Conservation (phyloP, 2,888 invertebrate genomes). For the Yponomeuta plumbellus region DNA sequence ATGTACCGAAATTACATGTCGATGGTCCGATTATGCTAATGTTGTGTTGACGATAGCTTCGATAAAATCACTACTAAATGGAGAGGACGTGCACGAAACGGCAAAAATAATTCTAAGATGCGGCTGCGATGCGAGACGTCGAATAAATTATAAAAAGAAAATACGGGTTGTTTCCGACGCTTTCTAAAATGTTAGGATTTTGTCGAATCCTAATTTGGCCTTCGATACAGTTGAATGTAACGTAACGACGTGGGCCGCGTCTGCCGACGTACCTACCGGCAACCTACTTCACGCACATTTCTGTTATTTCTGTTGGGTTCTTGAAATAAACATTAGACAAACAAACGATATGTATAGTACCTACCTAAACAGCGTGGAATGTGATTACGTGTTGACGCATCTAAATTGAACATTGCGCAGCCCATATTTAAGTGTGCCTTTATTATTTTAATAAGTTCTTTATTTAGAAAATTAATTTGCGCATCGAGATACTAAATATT, state of each 20-base stretch:
- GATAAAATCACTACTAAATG: neutral
- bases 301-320: neutral
- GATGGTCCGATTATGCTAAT: neutral
- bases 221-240: neutral
- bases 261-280: neutral
- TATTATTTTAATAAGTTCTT: no score
- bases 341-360: neutral
- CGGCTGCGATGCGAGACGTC: neutral
- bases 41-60: neutral
- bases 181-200: neutral
- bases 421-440: neutral
- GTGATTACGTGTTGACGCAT: neutral
- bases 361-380: neutral
- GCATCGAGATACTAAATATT: no score
- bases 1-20: neutral
- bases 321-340: neutral
- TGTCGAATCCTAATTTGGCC: neutral
- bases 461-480: no score
- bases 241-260: neutral
- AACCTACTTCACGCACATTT: neutral
- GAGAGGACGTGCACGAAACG: neutral
- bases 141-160: slow-evolving; percentile 1
- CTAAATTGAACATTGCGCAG: neutral
- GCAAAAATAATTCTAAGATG: neutral
- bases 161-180: neutral